Base-by-base conservation (phyloP, 2,113 vertebrate genomes). In the Podocnemis expansa region DNA sequence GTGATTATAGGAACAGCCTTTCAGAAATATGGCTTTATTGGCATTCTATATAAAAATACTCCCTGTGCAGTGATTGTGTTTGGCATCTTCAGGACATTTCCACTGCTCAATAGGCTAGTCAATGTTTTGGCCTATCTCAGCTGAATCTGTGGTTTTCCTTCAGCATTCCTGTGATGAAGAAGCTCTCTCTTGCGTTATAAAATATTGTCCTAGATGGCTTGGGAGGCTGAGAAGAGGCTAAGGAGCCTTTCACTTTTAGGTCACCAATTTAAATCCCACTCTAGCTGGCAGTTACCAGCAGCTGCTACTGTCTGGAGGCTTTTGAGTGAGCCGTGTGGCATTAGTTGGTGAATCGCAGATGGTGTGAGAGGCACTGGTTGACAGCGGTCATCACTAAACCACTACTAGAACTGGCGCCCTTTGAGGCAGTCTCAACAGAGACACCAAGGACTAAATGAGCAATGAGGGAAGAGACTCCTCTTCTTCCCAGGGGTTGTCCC, bases 41-140 rank as follows among this genome's bases (percentile, higher is more conserved):
- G 89, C 85, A 92, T 87, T 83, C 80, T 84, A 70, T 76, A 89
- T 22, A 91, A 85, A 94, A 87, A 70, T 88, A 56, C 82, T 95
- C 45, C n/a, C 43, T 81, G 82, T 94, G 75, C 83, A 85, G 13
- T 84, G 0, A 43, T 90, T 94, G 87, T 79, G 43, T 90, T 91
- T 91, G 84, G 80, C 70, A 31, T 93, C 95, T 94, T 80, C 47
- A 43, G 10, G 84, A 75, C 76, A 49, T 93, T 96, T 94, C 82
- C 73, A 54, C 8, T 54, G 45, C 47, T 90, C 82, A 70, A 70
- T 10, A 82, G 82, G 82, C 49, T 75, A 93, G 38, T 85, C 67
- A 86, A 14, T 49, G 60, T 43, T 49, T 80, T 78, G 79, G 67
- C 38, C 78, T 34, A 22, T 82, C 70, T 85, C 88, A 91, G 79